Conservation (phyloP, 2,797 vertebrate species). For the Oreochromis mossambicus region DNA sequence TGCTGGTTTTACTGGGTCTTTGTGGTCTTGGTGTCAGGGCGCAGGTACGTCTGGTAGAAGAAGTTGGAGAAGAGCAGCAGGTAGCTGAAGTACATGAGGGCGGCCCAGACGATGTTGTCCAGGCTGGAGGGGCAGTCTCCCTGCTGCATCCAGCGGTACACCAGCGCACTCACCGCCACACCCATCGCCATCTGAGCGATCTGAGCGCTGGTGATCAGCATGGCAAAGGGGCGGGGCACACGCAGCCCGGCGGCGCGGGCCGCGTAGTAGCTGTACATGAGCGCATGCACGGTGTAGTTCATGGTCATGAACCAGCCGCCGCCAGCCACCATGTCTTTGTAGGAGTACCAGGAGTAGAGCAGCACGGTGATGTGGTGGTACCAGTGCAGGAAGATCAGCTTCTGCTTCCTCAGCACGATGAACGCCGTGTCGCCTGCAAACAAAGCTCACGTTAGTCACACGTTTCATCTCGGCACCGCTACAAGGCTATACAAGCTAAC, state of each 20-base stretch:
- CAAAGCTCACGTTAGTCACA: neutral
- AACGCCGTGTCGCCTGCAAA: constrained; percentile 82
- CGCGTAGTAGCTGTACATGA: constrained; percentile 86
- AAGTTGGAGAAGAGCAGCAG: constrained; percentile 81
- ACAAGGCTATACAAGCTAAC: accelerated
- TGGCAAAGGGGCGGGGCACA: constrained; percentile 63
- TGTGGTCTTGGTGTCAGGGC: neutral
- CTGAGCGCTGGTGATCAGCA: constrained; percentile 80
- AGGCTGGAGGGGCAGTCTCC: constrained; percentile 57
- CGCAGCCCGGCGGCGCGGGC: constrained; percentile 68
- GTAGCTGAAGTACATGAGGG: constrained; percentile 80
- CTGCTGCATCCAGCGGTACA: constrained; percentile 74
- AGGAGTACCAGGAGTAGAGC: constrained; percentile 80
- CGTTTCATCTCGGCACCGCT: neutral
- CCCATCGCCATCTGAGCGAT: constrained; percentile 82
- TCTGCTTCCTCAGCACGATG: constrained; percentile 83
- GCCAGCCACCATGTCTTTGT: constrained; percentile 75
- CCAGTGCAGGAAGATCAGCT: constrained; percentile 87
- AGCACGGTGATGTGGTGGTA: constrained; percentile 87
- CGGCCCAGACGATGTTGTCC: constrained; percentile 70
- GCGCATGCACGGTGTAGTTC: constrained; percentile 78
- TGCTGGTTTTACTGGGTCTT: constrained; percentile 29
- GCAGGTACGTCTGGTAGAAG: constrained; percentile 80
- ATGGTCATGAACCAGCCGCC: constrained; percentile 85
- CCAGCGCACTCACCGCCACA: constrained; percentile 56